These are phyloP conservation scores for Globodera ellingtonae DNA, from an alignment of 1,140 invertebrate species.

Conservation along the genomic window DNA sequence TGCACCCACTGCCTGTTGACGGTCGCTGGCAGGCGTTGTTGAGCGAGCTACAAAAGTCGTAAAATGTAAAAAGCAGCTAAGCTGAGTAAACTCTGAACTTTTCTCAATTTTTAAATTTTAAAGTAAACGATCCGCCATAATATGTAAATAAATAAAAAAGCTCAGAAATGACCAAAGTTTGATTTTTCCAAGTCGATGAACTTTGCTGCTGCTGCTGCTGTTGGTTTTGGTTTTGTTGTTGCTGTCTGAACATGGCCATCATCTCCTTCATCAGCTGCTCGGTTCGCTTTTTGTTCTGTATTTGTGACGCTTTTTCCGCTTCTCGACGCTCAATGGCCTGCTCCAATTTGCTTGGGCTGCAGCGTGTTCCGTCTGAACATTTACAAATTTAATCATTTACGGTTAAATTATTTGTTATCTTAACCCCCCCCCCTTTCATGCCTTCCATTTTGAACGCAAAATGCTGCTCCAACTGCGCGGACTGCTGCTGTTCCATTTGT, in stretches of 20 bases:
- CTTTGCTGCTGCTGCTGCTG: too few relatives aligned
- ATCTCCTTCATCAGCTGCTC: slow-evolving; percentile 18
- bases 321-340: slow-evolving; percentile 18
- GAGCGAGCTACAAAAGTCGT: too few relatives aligned
- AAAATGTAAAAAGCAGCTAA: too few relatives aligned
- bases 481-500: not conserved
- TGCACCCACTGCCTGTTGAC: slow-evolving; percentile 15
- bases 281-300: not conserved
- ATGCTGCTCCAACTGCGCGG: not conserved
- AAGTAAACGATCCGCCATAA: too few relatives aligned
- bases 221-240: not conserved
- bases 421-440: not conserved
- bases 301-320: not conserved
- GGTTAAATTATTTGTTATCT: not conserved
- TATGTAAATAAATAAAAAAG: too few relatives aligned
- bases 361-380: not conserved
- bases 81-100: too few relatives aligned
- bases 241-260: not conserved
- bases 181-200: too few relatives aligned
- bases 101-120: too few relatives aligned
- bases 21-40: not conserved
- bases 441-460: not conserved
- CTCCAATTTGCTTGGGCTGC: slow-evolving; percentile 10
- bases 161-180: too few relatives aligned
- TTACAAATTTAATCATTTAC: not conserved